Evolutionary conservation across 2,797 vertebrate genomes (phyloP).

Genomic region (Phalloptychus januarius): DNA sequence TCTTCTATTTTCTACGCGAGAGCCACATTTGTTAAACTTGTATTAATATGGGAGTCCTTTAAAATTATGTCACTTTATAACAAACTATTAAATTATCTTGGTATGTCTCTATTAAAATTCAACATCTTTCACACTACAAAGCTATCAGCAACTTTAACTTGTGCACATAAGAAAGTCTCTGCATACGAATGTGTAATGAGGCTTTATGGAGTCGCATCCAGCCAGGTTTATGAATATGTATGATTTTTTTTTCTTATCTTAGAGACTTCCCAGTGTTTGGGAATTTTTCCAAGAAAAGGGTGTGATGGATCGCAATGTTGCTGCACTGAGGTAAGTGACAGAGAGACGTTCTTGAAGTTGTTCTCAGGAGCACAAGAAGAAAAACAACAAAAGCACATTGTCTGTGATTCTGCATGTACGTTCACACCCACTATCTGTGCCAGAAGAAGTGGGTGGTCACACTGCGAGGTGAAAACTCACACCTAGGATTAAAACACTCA

Average conservation of each 20-base stretch:
- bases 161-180: constrained; percentile 50
- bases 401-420: constrained; percentile 11
- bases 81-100: not conserved
- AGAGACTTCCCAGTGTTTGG: constrained; percentile 54
- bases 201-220: constrained; percentile 42
- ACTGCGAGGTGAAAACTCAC: constrained; percentile 26
- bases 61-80: constrained; percentile 20
- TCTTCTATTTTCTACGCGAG: constrained; percentile 24
- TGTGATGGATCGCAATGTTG: constrained; percentile 25
- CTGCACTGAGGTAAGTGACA: constrained; percentile 30
- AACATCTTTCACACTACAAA: constrained; percentile 24
- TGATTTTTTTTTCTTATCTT: constrained; percentile 30
- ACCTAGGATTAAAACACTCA: constrained; percentile 20
- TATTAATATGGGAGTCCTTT: constrained; percentile 9
- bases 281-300: constrained; percentile 45
- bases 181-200: constrained; percentile 69
- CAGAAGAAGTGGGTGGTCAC: constrained; percentile 50
- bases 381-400: constrained; percentile 31
- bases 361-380: constrained; percentile 36
- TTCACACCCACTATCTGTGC: constrained; percentile 6
- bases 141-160: constrained; percentile 55
- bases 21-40: constrained; percentile 15
- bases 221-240: constrained; percentile 71
- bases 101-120: constrained; percentile 39
- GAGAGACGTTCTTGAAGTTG: constrained; percentile 21